Conservation (phyloP, 2,113 vertebrate genomes). For the Pangasianodon gigas region DNA sequence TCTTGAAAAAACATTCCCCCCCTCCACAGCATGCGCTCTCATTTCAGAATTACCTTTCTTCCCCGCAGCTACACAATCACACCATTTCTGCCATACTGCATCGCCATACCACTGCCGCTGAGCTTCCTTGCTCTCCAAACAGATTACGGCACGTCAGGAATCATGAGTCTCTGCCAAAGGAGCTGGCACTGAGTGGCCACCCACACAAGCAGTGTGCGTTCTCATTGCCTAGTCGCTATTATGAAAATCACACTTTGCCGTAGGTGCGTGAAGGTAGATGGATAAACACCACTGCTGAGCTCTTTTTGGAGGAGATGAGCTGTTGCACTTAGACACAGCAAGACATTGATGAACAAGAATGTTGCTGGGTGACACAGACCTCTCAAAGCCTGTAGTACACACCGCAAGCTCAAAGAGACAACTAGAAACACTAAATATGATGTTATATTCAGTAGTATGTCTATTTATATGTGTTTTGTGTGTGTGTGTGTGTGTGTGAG, state of each 20-base stretch:
- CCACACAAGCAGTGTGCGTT: neutral
- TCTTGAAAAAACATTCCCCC: constrained; percentile 40
- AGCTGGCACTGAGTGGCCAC: neutral
- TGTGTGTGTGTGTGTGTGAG: constrained; percentile 1
- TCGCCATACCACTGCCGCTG: constrained; percentile 17
- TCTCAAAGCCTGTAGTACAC: neutral
- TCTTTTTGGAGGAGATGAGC: neutral
- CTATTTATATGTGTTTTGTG: neutral
- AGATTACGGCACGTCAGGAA: constrained; percentile 18
- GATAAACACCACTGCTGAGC: constrained; percentile 7
- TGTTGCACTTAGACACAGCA: neutral
- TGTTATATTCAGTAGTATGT: neutral
- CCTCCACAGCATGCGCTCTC: constrained; percentile 38
- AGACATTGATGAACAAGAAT: constrained; percentile 8
- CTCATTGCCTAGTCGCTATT: neutral
- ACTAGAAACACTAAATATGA: neutral
- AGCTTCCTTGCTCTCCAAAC: constrained; percentile 14
- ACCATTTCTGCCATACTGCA: constrained; percentile 16
- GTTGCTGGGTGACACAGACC: neutral
- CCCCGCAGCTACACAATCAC: constrained; percentile 32
- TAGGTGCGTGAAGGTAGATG: neutral
- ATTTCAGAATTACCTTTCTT: constrained; percentile 52
- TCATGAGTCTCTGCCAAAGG: neutral
- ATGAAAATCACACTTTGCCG: constrained; percentile 20
- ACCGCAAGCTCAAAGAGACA: neutral